These are phyloP conservation scores for Eubasilissa splendida DNA, from an alignment of 2,888 invertebrate species.

Conservation along the genomic window DNA sequence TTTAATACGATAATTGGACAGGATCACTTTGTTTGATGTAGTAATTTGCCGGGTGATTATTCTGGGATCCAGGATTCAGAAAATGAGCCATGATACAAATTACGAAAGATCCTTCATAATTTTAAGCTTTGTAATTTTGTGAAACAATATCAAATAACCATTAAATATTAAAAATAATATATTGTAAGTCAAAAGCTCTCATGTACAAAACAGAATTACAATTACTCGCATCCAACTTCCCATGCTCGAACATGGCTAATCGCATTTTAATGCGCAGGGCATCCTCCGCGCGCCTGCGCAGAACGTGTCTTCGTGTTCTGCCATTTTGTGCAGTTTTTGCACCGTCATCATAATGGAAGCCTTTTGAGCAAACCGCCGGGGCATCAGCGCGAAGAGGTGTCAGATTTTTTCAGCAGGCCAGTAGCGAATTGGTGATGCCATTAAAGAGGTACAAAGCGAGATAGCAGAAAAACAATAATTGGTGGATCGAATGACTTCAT, in stretches of 20 bases:
- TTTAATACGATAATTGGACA: too few species aligned
- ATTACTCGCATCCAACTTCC: conserved; percentile 34
- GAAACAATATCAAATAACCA: too few species aligned
- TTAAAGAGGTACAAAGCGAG: neutral
- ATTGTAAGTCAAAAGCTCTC: neutral
- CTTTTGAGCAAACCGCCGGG: conserved; percentile 22
- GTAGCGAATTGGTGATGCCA: neutral
- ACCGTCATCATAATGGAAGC: conserved; percentile 15
- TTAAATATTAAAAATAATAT: neutral
- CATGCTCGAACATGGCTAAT: conserved; percentile 52
- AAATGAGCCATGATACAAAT: too few species aligned
- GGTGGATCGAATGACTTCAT: neutral
- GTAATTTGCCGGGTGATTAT: too few species aligned
- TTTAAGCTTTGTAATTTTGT: too few species aligned
- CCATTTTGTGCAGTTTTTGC: neutral
- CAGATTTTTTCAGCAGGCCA: conserved; percentile 18
- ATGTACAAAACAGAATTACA: neutral
- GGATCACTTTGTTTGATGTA: too few species aligned
- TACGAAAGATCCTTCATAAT: too few species aligned
- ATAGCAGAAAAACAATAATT: neutral
- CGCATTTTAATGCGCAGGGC: conserved; percentile 54
- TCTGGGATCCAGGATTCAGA: too few species aligned
- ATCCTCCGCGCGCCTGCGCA: conserved; percentile 28
- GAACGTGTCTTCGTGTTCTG: conserved; percentile 11
- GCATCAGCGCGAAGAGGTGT: conserved; percentile 29